Evolutionary conservation across 2,113 vertebrate genomes (phyloP).

Genomic region (Lagopus leucura): DNA sequence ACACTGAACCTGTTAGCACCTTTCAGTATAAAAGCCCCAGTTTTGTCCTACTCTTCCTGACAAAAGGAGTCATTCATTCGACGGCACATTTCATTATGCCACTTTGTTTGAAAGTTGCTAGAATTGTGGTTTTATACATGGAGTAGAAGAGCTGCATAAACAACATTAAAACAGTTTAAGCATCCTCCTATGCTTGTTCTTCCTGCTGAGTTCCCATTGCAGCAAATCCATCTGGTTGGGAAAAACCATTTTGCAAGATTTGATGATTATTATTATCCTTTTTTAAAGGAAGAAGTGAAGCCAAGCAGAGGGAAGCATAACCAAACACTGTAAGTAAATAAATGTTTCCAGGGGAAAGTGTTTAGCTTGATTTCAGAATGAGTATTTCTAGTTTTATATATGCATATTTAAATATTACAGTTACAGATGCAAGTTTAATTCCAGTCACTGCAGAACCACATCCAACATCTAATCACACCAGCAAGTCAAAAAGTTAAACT

Average conservation of each 20-base stretch:
- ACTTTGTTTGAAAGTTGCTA: background rate
- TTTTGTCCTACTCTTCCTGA: background rate
- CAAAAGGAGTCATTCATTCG: background rate
- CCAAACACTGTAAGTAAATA: background rate
- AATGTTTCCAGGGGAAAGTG: background rate
- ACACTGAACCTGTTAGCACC: background rate
- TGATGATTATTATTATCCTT: background rate
- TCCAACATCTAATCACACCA: background rate
- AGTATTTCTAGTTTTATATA: background rate
- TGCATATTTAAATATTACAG: background rate
- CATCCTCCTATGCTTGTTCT: background rate
- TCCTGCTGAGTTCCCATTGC: background rate
- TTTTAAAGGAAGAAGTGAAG: background rate
- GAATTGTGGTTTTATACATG: background rate
- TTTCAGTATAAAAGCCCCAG: background rate
- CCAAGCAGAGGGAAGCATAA: background rate
- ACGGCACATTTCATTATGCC: background rate
- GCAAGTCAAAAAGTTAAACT: background rate
- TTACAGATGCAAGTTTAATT: background rate
- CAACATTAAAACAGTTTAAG: background rate
- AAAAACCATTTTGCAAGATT: background rate
- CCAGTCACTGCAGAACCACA: background rate
- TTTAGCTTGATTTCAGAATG: background rate
- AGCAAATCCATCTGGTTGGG: background rate
- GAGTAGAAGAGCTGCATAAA: accelerated